phyloP scores from a whole-genome alignment of 2,113 vertebrate genomes.

The Tiliqua scincoides region DNA sequence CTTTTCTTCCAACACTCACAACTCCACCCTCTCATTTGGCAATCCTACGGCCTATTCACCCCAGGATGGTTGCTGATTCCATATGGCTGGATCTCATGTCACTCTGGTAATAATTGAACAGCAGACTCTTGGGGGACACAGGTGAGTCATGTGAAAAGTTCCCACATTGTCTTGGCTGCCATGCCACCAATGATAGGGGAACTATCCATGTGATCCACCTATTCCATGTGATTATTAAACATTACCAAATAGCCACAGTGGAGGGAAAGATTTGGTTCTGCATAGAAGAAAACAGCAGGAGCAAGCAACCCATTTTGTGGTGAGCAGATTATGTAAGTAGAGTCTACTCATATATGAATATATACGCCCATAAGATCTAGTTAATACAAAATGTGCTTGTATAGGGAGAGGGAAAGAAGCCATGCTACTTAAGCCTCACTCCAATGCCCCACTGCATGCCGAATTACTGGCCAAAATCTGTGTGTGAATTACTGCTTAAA shows the following conservation, averaged over 20 bases:
- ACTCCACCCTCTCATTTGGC: background rate
- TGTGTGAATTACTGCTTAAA: slow-evolving; percentile 37
- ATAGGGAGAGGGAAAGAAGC: background rate
- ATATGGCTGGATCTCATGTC: background rate
- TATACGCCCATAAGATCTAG: too few relatives aligned
- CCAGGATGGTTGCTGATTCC: too few relatives aligned
- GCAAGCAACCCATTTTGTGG: background rate
- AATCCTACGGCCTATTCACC: background rate
- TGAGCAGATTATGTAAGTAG: background rate
- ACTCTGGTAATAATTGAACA: background rate
- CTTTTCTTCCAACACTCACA: too few relatives aligned
- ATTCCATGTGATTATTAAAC: background rate
- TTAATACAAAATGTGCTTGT: too few relatives aligned
- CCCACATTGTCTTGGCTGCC: background rate
- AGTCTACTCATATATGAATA: too few relatives aligned
- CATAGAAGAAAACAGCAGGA: background rate
- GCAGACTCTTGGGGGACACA: background rate
- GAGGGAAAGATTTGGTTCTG: background rate
- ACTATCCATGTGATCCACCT: background rate
- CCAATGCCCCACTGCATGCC: background rate
- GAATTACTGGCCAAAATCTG: background rate
- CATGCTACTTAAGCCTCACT: background rate
- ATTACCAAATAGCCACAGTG: background rate
- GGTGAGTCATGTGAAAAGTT: background rate
- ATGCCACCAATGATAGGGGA: background rate